phyloP scores from a whole-genome alignment of 2,888 invertebrate species.

The Tipula vernalis region DNA sequence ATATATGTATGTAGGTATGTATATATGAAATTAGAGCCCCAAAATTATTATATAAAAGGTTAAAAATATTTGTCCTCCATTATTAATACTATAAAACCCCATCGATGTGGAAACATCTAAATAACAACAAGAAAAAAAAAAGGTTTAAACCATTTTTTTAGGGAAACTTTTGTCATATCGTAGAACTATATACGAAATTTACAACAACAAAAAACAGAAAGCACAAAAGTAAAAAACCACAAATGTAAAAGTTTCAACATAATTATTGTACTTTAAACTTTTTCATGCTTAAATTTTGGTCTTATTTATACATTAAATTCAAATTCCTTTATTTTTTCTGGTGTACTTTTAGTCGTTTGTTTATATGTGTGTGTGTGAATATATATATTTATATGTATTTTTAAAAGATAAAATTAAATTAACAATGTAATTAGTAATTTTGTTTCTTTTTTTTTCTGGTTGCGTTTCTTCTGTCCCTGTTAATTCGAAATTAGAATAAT shows the following conservation, averaged over 20 bases:
- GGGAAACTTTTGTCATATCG: background rate
- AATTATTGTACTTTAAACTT: conserved; percentile 4
- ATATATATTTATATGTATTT: background rate
- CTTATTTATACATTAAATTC: background rate
- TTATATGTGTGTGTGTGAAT: background rate
- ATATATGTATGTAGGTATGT: no score
- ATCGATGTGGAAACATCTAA: background rate
- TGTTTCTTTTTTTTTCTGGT: background rate
- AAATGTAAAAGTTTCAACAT: background rate
- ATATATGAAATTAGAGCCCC: background rate
- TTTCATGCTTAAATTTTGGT: background rate
- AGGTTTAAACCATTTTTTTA: background rate
- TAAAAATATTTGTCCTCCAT: background rate
- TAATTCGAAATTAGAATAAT: background rate
- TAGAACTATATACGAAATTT: background rate
- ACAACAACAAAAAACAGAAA: background rate
- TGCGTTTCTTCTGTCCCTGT: background rate
- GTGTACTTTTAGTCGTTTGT: background rate
- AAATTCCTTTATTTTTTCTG: background rate
- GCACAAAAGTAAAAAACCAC: background rate
- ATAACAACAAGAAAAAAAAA: background rate
- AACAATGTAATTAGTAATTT: background rate
- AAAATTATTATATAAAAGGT: background rate
- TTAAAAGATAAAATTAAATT: background rate
- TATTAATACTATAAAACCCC: background rate